Base-by-base conservation (phyloP, 2,797 vertebrate species). In the Acanthopagrus latus region DNA sequence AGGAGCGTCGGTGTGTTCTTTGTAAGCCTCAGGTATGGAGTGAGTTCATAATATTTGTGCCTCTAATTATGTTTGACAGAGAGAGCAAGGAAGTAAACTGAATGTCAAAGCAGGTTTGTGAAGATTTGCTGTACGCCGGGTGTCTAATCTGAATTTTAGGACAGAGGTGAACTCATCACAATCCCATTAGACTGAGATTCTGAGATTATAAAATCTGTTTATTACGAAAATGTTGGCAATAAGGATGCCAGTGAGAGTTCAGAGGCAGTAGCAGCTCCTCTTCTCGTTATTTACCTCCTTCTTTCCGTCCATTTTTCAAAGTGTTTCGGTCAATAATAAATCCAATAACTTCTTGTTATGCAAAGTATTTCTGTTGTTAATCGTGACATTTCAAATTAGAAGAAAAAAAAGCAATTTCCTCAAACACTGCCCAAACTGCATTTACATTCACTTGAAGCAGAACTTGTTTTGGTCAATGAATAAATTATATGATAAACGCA, bases 401-500 rank as follows among this genome's bases (percentile, higher is more conserved):
- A 27, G 6, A 4, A 7, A 33, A 38, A 38, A 54, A 25, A 51
- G n/a, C 21, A 33, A 3, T 69, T 55, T 25, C 27, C 47, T n/a
- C 54, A 55, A 52, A n/a, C 55, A 9, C 9, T 14, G 10, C 10
- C 7, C n/a, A 51, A 71, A 44, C 44, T 20, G 4, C 23, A 27
- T 50, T 78, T 60, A n/a, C 25, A 52, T 74, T 66, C 62, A 51
- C 50, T 60, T 3, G 0, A 21, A 50, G 59, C n/a, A 0, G 3
- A 27, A 21, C 7, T 41, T 73, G 14, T 57, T 74, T 56, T 50
- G 33, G 51, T 41, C 46, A 21, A 52, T 71, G 60, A 74, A 81
- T 74, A 78, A 74, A 78, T 71, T 12, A 71, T 52, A 4, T 1
- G 46, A 55, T 71, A 43, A 78, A 74, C 56, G 64, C 17, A 25